Evolutionary conservation across 2,888 invertebrate species (phyloP), one percentile per base, ranked within the genome.

Genomic region (Gryllus longicercus): DNA sequence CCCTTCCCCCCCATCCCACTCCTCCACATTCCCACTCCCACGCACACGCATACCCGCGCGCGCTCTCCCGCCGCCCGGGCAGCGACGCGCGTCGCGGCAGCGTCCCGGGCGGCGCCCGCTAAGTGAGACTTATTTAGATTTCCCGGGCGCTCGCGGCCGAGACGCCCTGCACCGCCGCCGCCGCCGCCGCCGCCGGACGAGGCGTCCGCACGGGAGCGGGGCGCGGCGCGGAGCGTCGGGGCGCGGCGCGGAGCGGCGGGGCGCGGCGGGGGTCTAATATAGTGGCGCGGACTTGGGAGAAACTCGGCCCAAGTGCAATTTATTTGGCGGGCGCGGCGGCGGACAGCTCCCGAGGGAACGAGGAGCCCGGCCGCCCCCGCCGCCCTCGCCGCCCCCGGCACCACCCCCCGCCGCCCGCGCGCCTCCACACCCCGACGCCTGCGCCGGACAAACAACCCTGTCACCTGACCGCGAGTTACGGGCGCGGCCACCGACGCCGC

Each of bases 271-370:
- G n/a, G 18, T 38, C 51, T 80, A 80, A 80, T 80, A 80, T 80
- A 80, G 78, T 74, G 78, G 78, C 75, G 50, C 75, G 75, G 75
- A 78, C 50, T 63, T 80, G 77, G 74, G 77, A 78, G 75, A 50
- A 79, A 79, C 81, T 79, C n/a, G 75, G 78, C 51, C 74, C 80
- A 80, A 78, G 78, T 80, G 81, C 81, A 80, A 81, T 81, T 80
- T 81, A 80, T 81, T 81, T 81, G 79, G 74, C 78, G 78, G 74
- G 76, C n/a, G 25, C 77, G 23, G 63, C 77, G 78, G 78, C 77
- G 50, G 80, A 78, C 80, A 78, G 21, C 49, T 75, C 80, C 78
- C 78, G 14, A 11, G 80, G 78, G 80, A 77, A 21, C 77, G 49
- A 5, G 77, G 14, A 18, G 63, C 63, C n/a, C 63, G n/a, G 8